Evolutionary conservation across 1,140 invertebrate species (phyloP), one percentile per base, ranked within the genome.

Genomic region (Brachionus paranguensis): DNA sequence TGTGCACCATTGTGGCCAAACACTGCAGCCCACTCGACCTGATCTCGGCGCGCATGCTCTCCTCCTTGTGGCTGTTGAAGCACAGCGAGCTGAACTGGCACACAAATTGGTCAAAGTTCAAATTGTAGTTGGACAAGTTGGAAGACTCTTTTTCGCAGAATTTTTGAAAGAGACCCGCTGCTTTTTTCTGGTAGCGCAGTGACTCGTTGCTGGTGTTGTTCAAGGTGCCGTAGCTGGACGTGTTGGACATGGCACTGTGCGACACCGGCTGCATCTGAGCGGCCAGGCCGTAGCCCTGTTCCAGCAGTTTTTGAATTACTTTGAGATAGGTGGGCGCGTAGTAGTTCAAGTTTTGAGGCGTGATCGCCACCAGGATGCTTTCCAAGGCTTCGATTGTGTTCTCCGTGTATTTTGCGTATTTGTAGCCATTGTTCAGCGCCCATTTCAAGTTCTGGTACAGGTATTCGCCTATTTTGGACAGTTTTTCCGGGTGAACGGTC

Each of bases 391-490:
- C 78, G 53, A 60, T 43, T 64, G 78, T 64, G 12, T 81, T 64
- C 33, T 64, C 43, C 2, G 37, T 47, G 53, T 65, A 64, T 11
- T 81, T 81, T 0, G 37, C 53, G 60, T 60, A 64, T 45, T 81
- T 81, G 78, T 81, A 64, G 20, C 53, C n/a, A 27, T 47, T 47
- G 33, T 20, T 45, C 24, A 81, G 53, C 1, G 50, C 78, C 53
- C 53, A 81, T 68, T 81, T 81, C 14, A 81, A 68, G n/a, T 81
- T 81, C 53, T 60, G 53, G n/a, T 81, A 64, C 41, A 81, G n/a
- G 43, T 81, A 81, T 45, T 81, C 78, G n/a, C 78, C 78, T 41
- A 81, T 81, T 81, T 81, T 81, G 33, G 78, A 81, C 20, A 81
- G 27, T 29, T 81, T 81, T 29, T 81, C 78, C 33, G 78, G 50